Percentiles rank a stretch among this genome's conserved stretches.
These are phyloP conservation scores for Micronycteris hirsuta DNA, from an alignment of 2,113 vertebrate species.

Conservation along the genomic window DNA sequence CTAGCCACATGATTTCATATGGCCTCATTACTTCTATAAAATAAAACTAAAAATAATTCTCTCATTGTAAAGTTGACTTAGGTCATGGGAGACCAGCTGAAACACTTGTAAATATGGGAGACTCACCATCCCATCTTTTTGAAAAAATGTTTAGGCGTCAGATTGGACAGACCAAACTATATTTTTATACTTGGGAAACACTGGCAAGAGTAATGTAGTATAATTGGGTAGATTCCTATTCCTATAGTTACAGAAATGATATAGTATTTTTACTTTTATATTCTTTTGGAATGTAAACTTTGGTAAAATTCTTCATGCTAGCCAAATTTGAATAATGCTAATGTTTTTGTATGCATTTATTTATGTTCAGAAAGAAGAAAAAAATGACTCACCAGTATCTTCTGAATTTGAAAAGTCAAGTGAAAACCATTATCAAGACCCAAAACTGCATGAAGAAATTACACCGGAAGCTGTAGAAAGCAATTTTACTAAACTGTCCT, in stretches of 20 bases:
- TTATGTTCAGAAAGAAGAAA: conserved; percentile 73
- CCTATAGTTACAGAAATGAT: not conserved
- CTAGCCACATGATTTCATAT: not conserved
- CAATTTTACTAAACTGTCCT: not conserved
- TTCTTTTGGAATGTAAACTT: not conserved
- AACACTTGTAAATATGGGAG: not conserved
- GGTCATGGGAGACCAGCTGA: not conserved
- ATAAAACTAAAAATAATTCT: conserved; percentile 11
- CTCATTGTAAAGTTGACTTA: conserved; percentile 17
- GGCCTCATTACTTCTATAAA: conserved; percentile 3
- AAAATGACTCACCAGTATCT: conserved; percentile 19
- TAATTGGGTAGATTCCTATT: conserved; percentile 28
- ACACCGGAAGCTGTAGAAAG: conserved; percentile 19
- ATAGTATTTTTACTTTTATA: conserved; percentile 1
- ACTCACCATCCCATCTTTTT: not conserved
- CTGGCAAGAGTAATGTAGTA: not conserved
- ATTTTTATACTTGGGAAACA: not conserved
- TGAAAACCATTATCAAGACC: conserved; percentile 22
- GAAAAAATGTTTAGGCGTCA: not conserved
- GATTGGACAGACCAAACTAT: not conserved
- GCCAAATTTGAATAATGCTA: conserved; percentile 14
- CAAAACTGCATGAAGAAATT: conserved; percentile 50
- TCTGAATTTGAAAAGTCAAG: not conserved
- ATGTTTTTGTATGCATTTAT: conserved; percentile 30
- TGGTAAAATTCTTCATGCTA: conserved; percentile 15